A percentile compares a stretch with the other conserved stretches of the same genome.
phyloP scores from a whole-genome alignment of 53 echinoderm and acorn worm genomes.

The Antedon mediterranea region DNA sequence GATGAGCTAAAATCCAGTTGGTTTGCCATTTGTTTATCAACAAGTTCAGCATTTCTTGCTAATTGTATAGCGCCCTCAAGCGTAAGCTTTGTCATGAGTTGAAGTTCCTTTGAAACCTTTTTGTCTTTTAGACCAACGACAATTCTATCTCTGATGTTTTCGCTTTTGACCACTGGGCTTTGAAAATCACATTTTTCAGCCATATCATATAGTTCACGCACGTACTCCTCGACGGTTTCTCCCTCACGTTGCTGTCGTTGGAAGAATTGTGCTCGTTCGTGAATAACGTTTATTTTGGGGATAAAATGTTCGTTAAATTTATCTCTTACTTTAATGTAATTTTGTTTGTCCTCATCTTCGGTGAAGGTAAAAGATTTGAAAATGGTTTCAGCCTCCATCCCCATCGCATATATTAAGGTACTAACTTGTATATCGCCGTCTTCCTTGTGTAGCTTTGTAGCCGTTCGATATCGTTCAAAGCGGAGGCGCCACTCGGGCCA shows the following conservation, averaged over 20 bases:
- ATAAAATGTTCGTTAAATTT: background rate
- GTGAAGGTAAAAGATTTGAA: background rate
- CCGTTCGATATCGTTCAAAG: background rate
- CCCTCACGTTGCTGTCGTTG: background rate
- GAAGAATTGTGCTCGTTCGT: background rate
- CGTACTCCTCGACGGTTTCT: background rate
- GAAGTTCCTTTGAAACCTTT: background rate
- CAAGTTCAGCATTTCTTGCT: background rate
- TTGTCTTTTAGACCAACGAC: background rate
- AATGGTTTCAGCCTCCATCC: background rate
- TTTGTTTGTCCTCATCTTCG: background rate
- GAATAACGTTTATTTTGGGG: background rate
- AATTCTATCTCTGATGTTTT: background rate
- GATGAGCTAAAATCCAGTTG: background rate
- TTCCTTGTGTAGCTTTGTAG: background rate
- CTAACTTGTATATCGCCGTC: background rate
- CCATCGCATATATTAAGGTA: background rate
- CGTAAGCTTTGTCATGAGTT: background rate
- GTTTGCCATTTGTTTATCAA: background rate
- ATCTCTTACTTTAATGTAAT: background rate
- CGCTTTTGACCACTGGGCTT: background rate
- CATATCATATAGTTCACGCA: background rate
- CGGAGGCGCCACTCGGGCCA: background rate
- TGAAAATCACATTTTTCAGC: background rate
- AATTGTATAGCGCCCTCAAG: background rate